Percentiles rank a stretch among this genome's conserved stretches.
phyloP scores from a whole-genome alignment of 1,140 invertebrate species.

The Chlorops oryzae region DNA sequence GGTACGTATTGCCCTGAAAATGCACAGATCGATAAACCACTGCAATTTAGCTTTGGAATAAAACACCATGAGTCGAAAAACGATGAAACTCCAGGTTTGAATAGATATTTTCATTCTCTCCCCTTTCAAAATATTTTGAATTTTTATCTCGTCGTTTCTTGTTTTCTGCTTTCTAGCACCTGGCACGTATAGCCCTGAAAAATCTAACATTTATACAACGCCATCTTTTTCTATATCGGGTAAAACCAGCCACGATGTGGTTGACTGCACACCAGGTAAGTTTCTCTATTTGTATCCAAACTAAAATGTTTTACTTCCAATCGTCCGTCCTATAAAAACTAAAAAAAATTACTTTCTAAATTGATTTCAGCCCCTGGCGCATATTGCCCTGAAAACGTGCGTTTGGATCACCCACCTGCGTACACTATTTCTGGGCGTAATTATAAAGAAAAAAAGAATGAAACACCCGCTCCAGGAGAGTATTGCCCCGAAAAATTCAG shows the following conservation, averaged over 20 bases:
- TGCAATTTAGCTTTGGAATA: slow-evolving; percentile 57
- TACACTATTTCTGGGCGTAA: slow-evolving; percentile 57
- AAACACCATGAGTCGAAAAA: slow-evolving; percentile 59
- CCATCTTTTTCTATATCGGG: slow-evolving; percentile 49
- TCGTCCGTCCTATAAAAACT: slow-evolving; percentile 65
- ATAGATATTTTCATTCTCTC: slow-evolving; percentile 21
- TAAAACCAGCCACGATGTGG: slow-evolving; percentile 6
- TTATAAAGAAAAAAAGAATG: slow-evolving; percentile 50
- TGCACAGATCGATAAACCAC: slow-evolving; percentile 54
- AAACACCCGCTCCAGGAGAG: slow-evolving; percentile 62
- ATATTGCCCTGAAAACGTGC: slow-evolving; percentile 61
- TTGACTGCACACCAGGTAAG: slow-evolving; percentile 28
- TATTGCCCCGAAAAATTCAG: slow-evolving; percentile 73
- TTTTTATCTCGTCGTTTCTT: slow-evolving; percentile 21
- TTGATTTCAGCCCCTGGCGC: slow-evolving; percentile 57
- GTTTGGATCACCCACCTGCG: slow-evolving; percentile 54
- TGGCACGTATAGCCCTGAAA: slow-evolving; percentile 59
- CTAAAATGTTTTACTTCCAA: slow-evolving; percentile 71
- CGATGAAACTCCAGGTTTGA: slow-evolving; percentile 63
- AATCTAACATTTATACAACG: slow-evolving; percentile 54
- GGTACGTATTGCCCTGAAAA: slow-evolving; percentile 60
- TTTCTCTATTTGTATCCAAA: too few relatives aligned
- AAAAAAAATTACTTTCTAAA: slow-evolving; percentile 51
- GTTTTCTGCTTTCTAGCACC: slow-evolving; percentile 43
- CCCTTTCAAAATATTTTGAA: slow-evolving; percentile 42